phyloP scores from a whole-genome alignment of 2,113 vertebrate genomes.

The Rostratula benghalensis region DNA sequence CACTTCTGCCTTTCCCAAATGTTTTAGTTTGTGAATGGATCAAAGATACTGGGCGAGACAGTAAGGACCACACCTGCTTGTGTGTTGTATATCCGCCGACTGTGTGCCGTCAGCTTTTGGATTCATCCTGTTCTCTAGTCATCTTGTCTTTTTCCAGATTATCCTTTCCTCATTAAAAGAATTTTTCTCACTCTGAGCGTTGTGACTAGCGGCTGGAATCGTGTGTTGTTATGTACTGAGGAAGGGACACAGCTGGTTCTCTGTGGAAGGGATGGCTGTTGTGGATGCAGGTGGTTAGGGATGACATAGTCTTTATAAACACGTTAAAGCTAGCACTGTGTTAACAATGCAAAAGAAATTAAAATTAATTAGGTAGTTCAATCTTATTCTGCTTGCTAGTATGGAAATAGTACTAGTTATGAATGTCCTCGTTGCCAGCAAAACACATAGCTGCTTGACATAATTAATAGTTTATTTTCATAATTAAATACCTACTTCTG shows the following conservation, averaged over 20 bases:
- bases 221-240: neutral
- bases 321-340: neutral
- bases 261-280: neutral
- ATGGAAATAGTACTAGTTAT: neutral
- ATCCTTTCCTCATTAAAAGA: neutral
- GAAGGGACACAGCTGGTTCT: neutral
- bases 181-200: neutral
- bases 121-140: neutral
- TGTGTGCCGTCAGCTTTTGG: neutral
- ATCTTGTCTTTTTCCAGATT: neutral
- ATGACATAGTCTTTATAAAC: neutral
- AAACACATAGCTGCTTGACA: neutral
- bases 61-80: neutral
- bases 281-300: neutral
- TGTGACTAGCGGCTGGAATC: neutral
- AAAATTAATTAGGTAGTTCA: neutral
- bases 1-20: neutral
- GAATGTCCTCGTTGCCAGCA: neutral
- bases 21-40: neutral
- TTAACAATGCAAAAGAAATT: slow-evolving; percentile 5
- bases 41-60: neutral
- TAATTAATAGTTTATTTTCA: slow-evolving; percentile 24
- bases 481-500: neutral
- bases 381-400: neutral
- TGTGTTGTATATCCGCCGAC: neutral